Evolutionary conservation across 2,888 invertebrate species (phyloP), one percentile per base, ranked within the genome.

Genomic region (Lypha dubia): DNA sequence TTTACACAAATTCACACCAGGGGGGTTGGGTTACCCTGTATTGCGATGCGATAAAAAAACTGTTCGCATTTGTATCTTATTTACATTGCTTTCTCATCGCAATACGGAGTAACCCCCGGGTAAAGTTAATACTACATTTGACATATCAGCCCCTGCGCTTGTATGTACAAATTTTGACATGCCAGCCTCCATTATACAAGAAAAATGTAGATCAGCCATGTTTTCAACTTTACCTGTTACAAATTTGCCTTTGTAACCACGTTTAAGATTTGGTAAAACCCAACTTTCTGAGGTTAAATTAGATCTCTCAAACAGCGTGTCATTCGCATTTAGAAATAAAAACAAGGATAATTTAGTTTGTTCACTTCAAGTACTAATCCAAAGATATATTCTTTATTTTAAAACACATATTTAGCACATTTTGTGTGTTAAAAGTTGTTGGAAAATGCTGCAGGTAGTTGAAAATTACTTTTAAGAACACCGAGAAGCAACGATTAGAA

Each of bases 371-470:
- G 86, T 41, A 60, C 79, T 84, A 86, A 86, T 86, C 83, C 84
- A 84, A 86, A 87, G 84, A 86, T 79, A 4, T 28, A 71, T 51
- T 84, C 70, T 87, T 86, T 87, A 86, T 87, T 87, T 80, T 77
- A 60, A 70, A 84, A 81, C 46, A 86, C 32, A 13, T 22, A 35
- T 56, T 73, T 83, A 62, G 67, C 80, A 84, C 86, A 84, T 73
- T 13, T 67, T 20, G 20, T 75, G 56, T 71, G 58, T 44, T 60
- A 81, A 85, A 76, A 35, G 9, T n/a, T 56, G 68, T 76, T 28
- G 53, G 38, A 77, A 79, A 73, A 77, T 20, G 53, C 17, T 28
- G 28, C 75, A 75, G 9, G 32, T 24, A 17, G 5, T 17, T 17
- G 35, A 22, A 56, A 51, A 67, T 53, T 7, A 13, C 24, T 15